phyloP scores from a whole-genome alignment of 1,140 invertebrate species.

The Musca vetustissima region DNA sequence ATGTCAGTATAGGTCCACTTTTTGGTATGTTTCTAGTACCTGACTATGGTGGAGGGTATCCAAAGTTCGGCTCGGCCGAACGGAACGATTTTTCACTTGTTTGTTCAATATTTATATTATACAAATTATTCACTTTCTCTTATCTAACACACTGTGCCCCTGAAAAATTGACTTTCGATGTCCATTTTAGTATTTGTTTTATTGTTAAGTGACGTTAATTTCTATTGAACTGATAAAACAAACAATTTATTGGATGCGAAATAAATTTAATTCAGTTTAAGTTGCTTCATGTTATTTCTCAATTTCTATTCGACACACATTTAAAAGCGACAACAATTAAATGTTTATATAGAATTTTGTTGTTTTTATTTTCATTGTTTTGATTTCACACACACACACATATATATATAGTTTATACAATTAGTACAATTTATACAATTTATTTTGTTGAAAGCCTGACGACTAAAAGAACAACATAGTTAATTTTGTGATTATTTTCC shows the following conservation, averaged over 20 bases:
- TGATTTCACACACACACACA: too few relatives aligned
- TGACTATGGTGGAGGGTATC: too few relatives aligned
- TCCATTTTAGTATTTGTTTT: neutral
- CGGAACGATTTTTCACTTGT: too few relatives aligned
- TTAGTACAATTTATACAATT: neutral
- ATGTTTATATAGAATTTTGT: neutral
- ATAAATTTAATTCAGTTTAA: slow-evolving; percentile 21
- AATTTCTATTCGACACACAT: neutral
- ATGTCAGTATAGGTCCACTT: too few relatives aligned
- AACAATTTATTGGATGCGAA: slow-evolving; percentile 14
- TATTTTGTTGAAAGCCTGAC: neutral
- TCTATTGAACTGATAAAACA: slow-evolving; percentile 16
- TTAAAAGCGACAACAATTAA: slow-evolving; percentile 2
- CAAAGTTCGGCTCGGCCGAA: too few relatives aligned
- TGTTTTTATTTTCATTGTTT: neutral
- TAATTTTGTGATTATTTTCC: slow-evolving; percentile 19
- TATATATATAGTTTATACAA: too few relatives aligned
- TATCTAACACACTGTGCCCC: neutral
- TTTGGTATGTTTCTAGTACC: too few relatives aligned
- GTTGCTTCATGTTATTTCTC: neutral
- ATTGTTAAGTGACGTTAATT: slow-evolving; percentile 14
- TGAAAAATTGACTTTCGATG: neutral
- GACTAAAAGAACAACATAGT: neutral
- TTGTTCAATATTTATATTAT: too few relatives aligned
- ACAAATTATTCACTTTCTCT: neutral